Base-by-base conservation (phyloP, 2,888 invertebrate species). In the Coelopa pilipes region DNA sequence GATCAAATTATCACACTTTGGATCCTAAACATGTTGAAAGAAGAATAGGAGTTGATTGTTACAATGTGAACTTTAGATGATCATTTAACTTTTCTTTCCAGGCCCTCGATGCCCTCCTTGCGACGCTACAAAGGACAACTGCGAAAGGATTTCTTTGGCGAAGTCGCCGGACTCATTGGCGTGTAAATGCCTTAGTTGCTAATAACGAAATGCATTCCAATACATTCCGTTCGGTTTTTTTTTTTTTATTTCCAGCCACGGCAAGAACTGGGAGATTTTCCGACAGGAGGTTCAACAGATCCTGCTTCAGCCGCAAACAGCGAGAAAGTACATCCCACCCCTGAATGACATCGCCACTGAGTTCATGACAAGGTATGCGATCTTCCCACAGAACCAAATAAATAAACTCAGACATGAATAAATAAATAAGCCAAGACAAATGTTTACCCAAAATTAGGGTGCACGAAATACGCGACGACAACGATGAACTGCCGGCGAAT, bases 251-350 rank as follows among this genome's bases (percentile, higher is more conserved):
- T 72, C 73, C 77, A 96, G 96, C 77, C 96, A 96, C 85, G 96
- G 96, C 0, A 92, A 93, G 82, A 92, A 93, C 81, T 97, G 96
- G 96, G 93, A 96, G 83, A 90, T 90, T 78, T 93, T 96, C 84
- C 90, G 96, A 78, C 92, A 92, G 74, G 93, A 93, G 87, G 95
- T 96, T 34, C 95, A 96, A 81, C 94, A 94, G 85, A 92, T 93
- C 79, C 90, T 96, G 86, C 90, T 95, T 85, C 92, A 94, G 75
- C 95, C 96, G 0, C 91, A 92, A 79, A 93, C 93, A 12, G 93
- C 96, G 17, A 92, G 91, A 83, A 92, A 92, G 70, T 94, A 93
- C 82, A 91, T 96, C 60, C 91, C 91, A 15, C 91, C 92, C 69
- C 89, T 96, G 78, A 92, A 94, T 84, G 88, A 90, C 78, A 94